Evolutionary conservation across 1,140 invertebrate genomes (phyloP), one percentile per base, ranked within the genome.

Genomic region (Aphaenogaster floridana): DNA sequence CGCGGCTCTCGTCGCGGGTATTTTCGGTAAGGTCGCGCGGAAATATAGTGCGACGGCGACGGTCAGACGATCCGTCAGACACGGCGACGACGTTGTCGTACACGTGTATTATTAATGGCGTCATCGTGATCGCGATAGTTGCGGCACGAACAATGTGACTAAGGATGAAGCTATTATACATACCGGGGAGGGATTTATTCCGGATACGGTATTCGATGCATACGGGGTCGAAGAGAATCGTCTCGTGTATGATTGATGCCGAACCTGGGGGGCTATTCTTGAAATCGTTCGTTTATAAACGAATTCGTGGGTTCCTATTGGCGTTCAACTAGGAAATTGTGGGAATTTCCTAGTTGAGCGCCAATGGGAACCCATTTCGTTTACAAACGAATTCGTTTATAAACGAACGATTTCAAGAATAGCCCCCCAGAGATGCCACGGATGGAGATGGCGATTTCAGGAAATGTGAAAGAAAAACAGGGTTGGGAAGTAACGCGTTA

Each of bases 51-150:
- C 66, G 48, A 17, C 21, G 34, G 8, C 66, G 48, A 17, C 21
- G 34, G 8, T 89, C 72, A 87, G 89, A 90, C 78, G 61, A 87
- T 87, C 54, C 48, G 83, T 89, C 84, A 86, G 89, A 89, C 88
- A 83, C 52, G 59, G 52, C 74, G 71, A 74, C 86, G 88, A 79
- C 85, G 8, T 74, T 45, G 45, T 28, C 74, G 15, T 42, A 39
- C 17, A 54, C 72, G 59, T 36, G 54, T 87, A 50, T 84, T 86
- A 86, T 83, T 88, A 80, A 86, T 36, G 4, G 28, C 45, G 61
- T 79, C 71, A 77, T 85, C 48, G 52, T 21, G n/a, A 1, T 39
- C 34, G 28, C 17, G 11, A 69, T 45, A 8, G 17, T 13, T 52
- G 39, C 6, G 34, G 34, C 36, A 63, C n/a, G 5, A 72, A 39